Base-by-base conservation (phyloP, 1,140 invertebrate genomes). In the Acromyrmex heyeri region DNA sequence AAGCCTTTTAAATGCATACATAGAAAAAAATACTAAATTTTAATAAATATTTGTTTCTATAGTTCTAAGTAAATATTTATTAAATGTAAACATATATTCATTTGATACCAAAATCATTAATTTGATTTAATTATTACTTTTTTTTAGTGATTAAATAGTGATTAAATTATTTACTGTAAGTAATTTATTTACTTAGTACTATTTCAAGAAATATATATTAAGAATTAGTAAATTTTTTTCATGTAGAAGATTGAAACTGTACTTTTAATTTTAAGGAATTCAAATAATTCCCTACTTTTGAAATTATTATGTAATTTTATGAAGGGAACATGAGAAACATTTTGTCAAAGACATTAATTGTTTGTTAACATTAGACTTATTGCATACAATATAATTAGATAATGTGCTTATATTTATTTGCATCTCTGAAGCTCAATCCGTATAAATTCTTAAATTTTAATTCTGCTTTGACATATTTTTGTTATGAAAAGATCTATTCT, bases 261-360 rank as follows among this genome's bases (percentile, higher is more conserved):
- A 53, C 30, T 72, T 72, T 72, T 30, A 30, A 27, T 70, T 50
- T 70, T 27, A 27, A 69, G 14, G 16, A 1, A 70, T 70, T 69
- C 5, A 44, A 69, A n/a, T 69, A 69, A 69, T 69, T 44, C 14
- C 12, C 44, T 69, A 69, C 5, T 21, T 44, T 38, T 21, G 12
- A 69, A 69, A 24, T 18, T 72, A 8, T 16, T 50, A 50, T 7
- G 16, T 10, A 48, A 27, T 16, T 27, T 61, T 61, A 14, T 16
- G 8, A 3, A 24, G 34, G 18, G 48, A 21, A n/a, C 12, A 24
- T 24, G 16, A 55, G 5, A 12, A 24, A 72, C 3, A 72, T 30
- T 30, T 30, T n/a, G 8, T n/a, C 24, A n/a, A 30, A 14, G 48
- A 72, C n/a, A 12, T 14, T 72, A 30, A 12, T 14, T 72, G 4